Percentiles rank a stretch among this genome's conserved stretches.
These are phyloP conservation scores for Drosophila cardini DNA, from an alignment of 1,140 invertebrate genomes.

Conservation along the genomic window DNA sequence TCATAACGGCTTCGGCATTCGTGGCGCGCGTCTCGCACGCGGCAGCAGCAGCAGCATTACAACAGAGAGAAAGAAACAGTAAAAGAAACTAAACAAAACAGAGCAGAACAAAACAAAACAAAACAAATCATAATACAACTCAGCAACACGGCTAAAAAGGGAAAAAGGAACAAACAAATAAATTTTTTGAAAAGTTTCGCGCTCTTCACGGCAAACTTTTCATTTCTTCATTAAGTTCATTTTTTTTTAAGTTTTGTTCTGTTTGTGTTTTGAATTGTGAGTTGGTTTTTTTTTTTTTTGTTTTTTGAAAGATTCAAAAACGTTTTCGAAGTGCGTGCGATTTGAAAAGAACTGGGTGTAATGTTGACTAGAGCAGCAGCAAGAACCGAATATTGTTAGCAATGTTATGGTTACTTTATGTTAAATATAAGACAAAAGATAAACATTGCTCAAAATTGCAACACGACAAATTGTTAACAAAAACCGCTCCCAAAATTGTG, in stretches of 20 bases:
- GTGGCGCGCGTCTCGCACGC: conserved; percentile 75
- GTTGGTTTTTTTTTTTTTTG: conserved; percentile 9
- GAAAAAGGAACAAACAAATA: conserved; percentile 8
- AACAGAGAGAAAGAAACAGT: conserved; percentile 17
- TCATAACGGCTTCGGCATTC: conserved; percentile 82
- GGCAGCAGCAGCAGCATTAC: conserved; percentile 11
- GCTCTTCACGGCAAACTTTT: neutral
- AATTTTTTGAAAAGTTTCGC: conserved; percentile 28
- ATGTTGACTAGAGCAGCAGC: neutral
- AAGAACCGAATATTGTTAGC: conserved; percentile 12
- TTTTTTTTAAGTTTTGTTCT: conserved; percentile 32
- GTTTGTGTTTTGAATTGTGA: conserved; percentile 16
- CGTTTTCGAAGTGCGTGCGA: conserved; percentile 20
- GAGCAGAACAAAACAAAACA: conserved; percentile 4
- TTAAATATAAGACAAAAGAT: conserved; percentile 42
- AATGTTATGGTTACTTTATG: conserved; percentile 56
- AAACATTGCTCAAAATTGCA: conserved; percentile 21
- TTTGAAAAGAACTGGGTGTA: neutral
- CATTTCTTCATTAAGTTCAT: neutral
- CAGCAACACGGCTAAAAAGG: no score
- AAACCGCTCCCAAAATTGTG: conserved; percentile 11
- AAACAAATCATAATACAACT: neutral
- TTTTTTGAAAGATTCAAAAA: conserved; percentile 6
- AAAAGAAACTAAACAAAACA: conserved; percentile 26
- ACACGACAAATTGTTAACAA: conserved; percentile 21